Percentiles rank a stretch among this genome's conserved stretches.
These are phyloP conservation scores for Corythornis madagascariensis DNA, from an alignment of 2,113 vertebrate species.

Conservation along the genomic window DNA sequence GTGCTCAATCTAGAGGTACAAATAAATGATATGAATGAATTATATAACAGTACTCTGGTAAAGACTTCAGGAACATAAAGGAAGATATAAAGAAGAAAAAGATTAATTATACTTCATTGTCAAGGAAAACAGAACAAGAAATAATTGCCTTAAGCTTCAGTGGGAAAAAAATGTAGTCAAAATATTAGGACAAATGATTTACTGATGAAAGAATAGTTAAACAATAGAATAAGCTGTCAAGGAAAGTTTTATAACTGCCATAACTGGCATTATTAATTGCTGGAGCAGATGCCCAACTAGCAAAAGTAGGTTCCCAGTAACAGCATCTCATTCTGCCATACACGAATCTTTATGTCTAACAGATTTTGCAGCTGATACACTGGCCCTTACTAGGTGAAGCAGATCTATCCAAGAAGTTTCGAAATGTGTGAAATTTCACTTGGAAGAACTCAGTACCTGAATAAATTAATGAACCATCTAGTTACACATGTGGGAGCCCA, in stretches of 20 bases:
- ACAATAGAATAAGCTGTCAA: slow-evolving; percentile 22
- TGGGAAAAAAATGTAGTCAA: slow-evolving; percentile 19
- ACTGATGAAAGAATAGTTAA: slow-evolving; percentile 23
- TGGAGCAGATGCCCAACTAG: background rate
- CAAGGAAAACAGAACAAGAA: slow-evolving; percentile 5
- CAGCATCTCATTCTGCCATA: background rate
- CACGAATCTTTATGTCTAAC: background rate
- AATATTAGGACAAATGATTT: slow-evolving; percentile 58
- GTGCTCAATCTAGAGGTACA: background rate
- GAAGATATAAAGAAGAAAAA: slow-evolving; percentile 4
- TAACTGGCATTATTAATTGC: slow-evolving; percentile 32
- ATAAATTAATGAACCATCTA: background rate
- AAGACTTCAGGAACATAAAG: slow-evolving; percentile 13
- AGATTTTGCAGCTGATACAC: background rate
- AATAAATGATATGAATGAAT: slow-evolving; percentile 5
- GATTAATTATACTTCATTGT: background rate
- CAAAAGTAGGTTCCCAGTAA: background rate
- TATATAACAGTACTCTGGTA: background rate
- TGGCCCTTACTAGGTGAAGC: background rate
- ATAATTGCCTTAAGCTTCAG: slow-evolving; percentile 28
- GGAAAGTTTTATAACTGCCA: slow-evolving; percentile 18
- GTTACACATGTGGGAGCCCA: background rate
- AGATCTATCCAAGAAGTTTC: background rate
- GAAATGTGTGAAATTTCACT: background rate
- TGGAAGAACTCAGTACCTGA: background rate